Evolutionary conservation across 2,797 vertebrate genomes (phyloP), one percentile per base, ranked within the genome.

Genomic region (Pantherophis vulpinus): DNA sequence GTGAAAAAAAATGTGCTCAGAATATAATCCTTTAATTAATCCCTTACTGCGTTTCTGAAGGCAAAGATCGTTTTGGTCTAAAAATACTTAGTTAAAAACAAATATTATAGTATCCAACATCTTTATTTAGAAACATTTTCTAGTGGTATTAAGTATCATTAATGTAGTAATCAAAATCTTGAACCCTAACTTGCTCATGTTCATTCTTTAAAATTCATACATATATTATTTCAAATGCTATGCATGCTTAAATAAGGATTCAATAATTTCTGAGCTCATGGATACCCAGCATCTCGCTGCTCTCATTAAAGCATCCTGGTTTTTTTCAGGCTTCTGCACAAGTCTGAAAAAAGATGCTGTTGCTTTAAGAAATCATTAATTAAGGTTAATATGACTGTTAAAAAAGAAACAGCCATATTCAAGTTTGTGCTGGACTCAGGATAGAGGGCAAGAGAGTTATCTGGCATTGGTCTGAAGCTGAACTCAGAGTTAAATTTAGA

Each of bases 21-120:
- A 92, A 58, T 51, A 37, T 86, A 86, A 91, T 58, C 59, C 60
- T 90, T 89, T 87, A 87, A 93, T 61, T 83, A 60, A 66, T 60
- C 29, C 20, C 27, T 60, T 51, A 10, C 86, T 47, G 59, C 59
- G 20, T 42, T 93, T 8, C 20, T 20, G 29, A 93, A 60, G 23
- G 5, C 13, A 59, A 90, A 56, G 25, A 47, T 83, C 37, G 2
- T 83, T 83, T 83, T 47, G 25, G 27, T 58, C 27, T 54, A 58
- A 42, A 27, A 60, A 23, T 74, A 54, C 51, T 20, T 91, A 90
- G n/a, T 74, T 91, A 60, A 87, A 54, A 74, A 54, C 54, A 14
- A 51, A 88, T 42, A 87, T 4, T 56, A 37, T 1, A 42, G 25
- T 42, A 10, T 29, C 25, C 23, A 32, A 32, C 11, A n/a, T 14